Evolutionary conservation across 1,140 invertebrate genomes (phyloP), one percentile per base, ranked within the genome.

Genomic region (Drusus annulatus): DNA sequence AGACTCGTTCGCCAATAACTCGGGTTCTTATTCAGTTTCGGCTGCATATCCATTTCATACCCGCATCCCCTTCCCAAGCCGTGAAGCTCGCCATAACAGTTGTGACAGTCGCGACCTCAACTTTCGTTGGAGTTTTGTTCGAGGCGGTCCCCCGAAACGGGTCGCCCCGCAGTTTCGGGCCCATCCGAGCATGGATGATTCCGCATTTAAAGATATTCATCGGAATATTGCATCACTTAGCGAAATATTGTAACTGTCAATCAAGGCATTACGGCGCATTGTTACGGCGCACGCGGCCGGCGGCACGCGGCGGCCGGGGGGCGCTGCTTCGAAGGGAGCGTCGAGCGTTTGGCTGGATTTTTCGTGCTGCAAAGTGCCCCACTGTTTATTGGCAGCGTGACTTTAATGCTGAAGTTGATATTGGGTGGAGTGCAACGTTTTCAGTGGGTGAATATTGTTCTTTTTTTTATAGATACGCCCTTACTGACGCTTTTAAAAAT

Each of bases 221-320:
- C 88, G 86, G 86, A 89, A 88, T 89, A 90, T 90, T 89, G 89
- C 89, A 86, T 90, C 88, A 89, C 88, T 90, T 89, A 88, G 86
- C 86, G 87, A 89, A 89, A 90, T 90, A 90, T 89, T 90, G 89
- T 90, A 90, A 89, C 86, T 88, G 89, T 90, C 88, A 90, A 90
- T 90, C 89, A 90, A 88, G 85, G 86, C 89, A 90, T 90, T 90
- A 90, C 16, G 87, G 86, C 85, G 84, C 84, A 89, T 90, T 89
- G 88, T 89, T 62, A 80, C 36, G 51, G 60, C 76, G 62, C 74
- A 78, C 23, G 76, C 83, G 87, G 82, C 84, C 84, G 80, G 5
- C 82, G 82, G 16, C 78, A 58, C 68, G 65, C 78, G 54, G 36
- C 17, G 62, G 45, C 0, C 56, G 10, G 16, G 25, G 23, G 23